Evolutionary conservation across 1,140 invertebrate species (phyloP), one percentile per base, ranked within the genome.

Genomic region (Venustaconcha ellipsiformis): DNA sequence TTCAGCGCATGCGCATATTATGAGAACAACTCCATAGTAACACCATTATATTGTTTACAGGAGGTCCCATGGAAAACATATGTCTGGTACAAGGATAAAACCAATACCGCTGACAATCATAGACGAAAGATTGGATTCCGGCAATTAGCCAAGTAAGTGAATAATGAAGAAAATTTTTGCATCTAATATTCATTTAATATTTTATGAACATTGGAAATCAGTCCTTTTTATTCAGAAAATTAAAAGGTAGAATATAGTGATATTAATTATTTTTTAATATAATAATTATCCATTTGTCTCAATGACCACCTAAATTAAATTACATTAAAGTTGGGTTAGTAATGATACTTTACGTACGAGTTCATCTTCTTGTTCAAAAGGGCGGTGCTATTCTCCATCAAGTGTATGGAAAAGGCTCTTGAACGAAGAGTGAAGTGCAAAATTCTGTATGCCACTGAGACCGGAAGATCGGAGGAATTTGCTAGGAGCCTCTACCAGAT

Each of bases 351-450:
- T 48, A 48, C 37, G 37, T 8, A 48, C 0, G 6, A 37, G 4
- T 11, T 48, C 1, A 48, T 48, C 11, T 48, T 48, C 11, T 48
- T 11, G 11, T 48, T 48, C 37, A 48, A 87, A n/a, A 96, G 97
- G 86, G 97, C 97, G 70, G 97, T 99, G 57, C 98, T 98, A 91
- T 98, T 99, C 89, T 98, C 96, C 57, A 97, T 96, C 18, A 98
- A 98, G 90, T 91, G 99, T 74, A 99, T 99, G 90, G 96, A 96
- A 23, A 94, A 96, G 87, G 96, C 96, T 13, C 91, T 98, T 65
- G 96, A 96, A 8, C 93, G 95, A 85, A 92, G 97, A 81, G 97
- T 98, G 80, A 97, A 97, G 89, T 96, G 96, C 14, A 98, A 96
- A 0, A 95, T 98, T 55, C 87, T 99, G 1, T 99, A 96, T 88